Evolutionary conservation across 2,113 vertebrate species (phyloP).

Genomic region (Erpornis zantholeuca): DNA sequence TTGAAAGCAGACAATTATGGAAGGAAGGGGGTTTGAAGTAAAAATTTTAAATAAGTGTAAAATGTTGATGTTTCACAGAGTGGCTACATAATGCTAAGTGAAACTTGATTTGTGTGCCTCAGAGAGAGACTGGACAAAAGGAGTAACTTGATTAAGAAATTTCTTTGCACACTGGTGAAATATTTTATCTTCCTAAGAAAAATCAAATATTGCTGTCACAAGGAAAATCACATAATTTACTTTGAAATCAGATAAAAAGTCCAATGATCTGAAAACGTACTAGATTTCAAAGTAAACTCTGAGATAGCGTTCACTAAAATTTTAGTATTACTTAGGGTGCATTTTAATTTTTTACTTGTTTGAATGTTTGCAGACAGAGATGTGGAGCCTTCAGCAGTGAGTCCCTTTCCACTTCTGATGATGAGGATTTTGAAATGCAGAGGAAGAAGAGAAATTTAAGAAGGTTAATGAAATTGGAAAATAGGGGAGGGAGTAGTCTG

Average conservation of each 20-base stretch:
- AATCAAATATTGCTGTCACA: background rate
- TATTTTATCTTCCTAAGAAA: background rate
- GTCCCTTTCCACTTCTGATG: background rate
- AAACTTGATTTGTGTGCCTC: background rate
- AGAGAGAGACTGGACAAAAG: background rate
- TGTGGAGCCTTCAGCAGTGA: background rate
- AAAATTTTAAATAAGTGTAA: background rate
- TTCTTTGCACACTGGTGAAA: background rate
- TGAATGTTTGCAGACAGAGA: background rate
- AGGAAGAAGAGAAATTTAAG: constrained; percentile 78
- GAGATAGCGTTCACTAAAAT: background rate
- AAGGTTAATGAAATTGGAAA: constrained; percentile 73
- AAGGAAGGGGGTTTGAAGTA: background rate
- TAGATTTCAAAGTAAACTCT: background rate
- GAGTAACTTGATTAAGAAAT: background rate
- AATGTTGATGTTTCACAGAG: background rate
- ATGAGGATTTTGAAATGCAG: background rate
- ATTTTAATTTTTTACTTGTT: background rate
- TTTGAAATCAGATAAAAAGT: background rate
- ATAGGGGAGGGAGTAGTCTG: background rate
- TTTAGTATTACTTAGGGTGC: background rate
- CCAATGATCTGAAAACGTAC: background rate
- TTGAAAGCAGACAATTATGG: background rate
- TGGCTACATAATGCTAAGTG: background rate
- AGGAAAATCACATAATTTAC: background rate